Evolutionary conservation across 2,113 vertebrate genomes (phyloP).

Genomic region (Porphyrio hochstetteri): DNA sequence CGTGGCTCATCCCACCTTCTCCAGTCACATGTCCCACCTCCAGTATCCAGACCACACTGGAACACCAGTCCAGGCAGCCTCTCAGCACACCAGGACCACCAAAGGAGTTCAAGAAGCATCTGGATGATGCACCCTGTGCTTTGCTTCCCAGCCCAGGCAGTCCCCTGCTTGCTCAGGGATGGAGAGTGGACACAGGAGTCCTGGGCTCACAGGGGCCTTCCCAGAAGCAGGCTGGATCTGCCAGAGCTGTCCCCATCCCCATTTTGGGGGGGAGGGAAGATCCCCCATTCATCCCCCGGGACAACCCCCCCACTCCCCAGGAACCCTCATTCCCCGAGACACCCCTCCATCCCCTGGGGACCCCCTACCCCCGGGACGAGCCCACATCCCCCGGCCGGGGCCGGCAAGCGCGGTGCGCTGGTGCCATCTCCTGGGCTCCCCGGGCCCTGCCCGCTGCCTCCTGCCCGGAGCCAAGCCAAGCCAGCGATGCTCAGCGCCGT

Average conservation of each 20-base stretch:
- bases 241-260: no score
- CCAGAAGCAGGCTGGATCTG: no score
- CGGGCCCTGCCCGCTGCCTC: not conserved
- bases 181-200: not conserved
- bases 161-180: not conserved
- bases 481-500: accelerated
- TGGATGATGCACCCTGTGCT: not conserved
- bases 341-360: no score
- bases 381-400: not conserved
- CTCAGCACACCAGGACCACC: not conserved
- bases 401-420: not conserved
- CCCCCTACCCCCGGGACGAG: no score
- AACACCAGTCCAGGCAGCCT: not conserved
- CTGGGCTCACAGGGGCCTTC: not conserved
- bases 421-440: conserved; percentile 62
- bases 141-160: not conserved
- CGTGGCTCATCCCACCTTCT: no score
- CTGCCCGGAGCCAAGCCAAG: not conserved
- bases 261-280: no score
- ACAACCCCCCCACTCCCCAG: not conserved
- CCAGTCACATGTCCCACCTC: not conserved
- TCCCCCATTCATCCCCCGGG: not conserved
- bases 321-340: not conserved
- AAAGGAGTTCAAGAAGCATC: no score
- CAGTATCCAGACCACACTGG: not conserved